Evolutionary conservation across 2,888 invertebrate species (phyloP).

Genomic region (Erebia aethiops): DNA sequence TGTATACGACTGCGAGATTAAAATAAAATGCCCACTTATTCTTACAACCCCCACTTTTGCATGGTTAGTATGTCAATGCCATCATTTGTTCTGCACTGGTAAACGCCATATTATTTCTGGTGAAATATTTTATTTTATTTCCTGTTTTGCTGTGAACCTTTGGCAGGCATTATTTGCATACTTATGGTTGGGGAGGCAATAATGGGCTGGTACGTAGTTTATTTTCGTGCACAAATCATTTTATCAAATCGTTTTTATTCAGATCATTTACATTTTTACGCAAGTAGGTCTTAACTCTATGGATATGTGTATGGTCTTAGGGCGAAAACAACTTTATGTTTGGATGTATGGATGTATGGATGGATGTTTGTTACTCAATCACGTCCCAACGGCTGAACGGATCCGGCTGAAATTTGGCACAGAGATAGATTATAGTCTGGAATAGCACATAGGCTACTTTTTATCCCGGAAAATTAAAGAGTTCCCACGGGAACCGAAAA

Average conservation of each 20-base stretch:
- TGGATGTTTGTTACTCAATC: no score
- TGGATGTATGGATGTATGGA: no score
- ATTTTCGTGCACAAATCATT: conserved; percentile 23
- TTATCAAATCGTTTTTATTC: conserved; percentile 7
- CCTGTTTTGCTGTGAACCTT: conserved; percentile 37
- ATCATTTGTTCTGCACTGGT: conserved; percentile 30
- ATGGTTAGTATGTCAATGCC: conserved; percentile 34
- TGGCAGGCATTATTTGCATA: conserved; percentile 37
- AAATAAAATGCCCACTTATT: conserved; percentile 21
- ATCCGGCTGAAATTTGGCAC: no score
- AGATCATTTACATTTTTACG: background rate
- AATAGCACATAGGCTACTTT: no score
- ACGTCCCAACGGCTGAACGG: no score
- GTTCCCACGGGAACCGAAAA: no score
- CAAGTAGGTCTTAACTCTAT: background rate
- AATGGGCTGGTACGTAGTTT: conserved; percentile 29
- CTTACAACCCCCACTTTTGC: conserved; percentile 24
- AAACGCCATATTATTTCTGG: conserved; percentile 33
- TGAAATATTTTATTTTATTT: conserved; percentile 35
- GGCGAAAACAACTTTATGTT: no score
- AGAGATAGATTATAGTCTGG: no score
- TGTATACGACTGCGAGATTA: no score
- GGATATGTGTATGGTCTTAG: background rate
- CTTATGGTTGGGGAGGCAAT: conserved; percentile 31
- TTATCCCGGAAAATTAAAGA: no score